Conservation (phyloP, 2,888 invertebrate species). For the Bellardia pandia region DNA sequence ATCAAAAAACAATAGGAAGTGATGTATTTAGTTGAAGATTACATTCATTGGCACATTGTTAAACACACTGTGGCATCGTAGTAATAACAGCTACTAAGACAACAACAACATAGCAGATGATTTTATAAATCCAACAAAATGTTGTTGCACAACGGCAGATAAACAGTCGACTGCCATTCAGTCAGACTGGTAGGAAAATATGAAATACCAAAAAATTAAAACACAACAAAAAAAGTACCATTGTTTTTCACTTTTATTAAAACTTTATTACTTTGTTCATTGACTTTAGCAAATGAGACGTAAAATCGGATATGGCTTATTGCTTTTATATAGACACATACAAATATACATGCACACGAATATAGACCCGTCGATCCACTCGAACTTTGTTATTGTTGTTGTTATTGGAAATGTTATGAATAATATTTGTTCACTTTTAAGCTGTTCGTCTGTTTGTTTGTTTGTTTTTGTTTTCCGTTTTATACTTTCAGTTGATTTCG, state of each 20-base stretch:
- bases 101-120: background rate
- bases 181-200: background rate
- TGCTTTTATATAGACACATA: slow-evolving; percentile 31
- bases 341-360: background rate
- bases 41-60: background rate
- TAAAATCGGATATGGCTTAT: slow-evolving; percentile 70
- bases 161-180: background rate
- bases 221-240: background rate
- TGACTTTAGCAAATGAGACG: slow-evolving; percentile 71
- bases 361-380: background rate
- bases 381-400: slow-evolving; percentile 25
- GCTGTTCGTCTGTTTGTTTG: background rate
- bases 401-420: slow-evolving; percentile 49
- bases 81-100: background rate
- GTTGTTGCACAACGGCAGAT: background rate
- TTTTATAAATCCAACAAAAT: slow-evolving; percentile 10
- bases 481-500: slow-evolving; percentile 34
- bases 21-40: slow-evolving; percentile 21
- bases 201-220: slow-evolving; percentile 3
- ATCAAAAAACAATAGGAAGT: slow-evolving; percentile 11
- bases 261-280: slow-evolving; percentile 69
- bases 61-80: no score
- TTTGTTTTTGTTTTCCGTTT: slow-evolving; percentile 14
- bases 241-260: slow-evolving; percentile 64
- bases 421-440: slow-evolving; percentile 35